Evolutionary conservation across 1,140 invertebrate genomes (phyloP), one percentile per base, ranked within the genome.

Genomic region (Drosophila ohnishii): DNA sequence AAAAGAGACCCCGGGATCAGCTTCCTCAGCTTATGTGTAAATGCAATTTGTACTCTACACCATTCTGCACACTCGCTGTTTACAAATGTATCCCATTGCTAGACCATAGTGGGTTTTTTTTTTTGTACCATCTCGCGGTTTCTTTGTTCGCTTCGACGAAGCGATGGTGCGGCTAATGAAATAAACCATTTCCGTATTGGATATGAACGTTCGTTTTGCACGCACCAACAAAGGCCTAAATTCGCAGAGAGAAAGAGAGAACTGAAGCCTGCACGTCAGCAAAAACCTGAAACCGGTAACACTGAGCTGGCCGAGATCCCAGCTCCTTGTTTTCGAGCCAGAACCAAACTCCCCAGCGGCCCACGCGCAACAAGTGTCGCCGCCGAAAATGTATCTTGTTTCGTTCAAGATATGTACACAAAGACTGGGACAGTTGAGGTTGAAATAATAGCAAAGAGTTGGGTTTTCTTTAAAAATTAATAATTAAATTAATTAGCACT

Each of bases 331-430:
- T 58, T 45, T 40, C 13, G 11, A 30, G 34, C 35, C 64, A 71
- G 50, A 71, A 57, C 48, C 6, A 25, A 66, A 35, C 19, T 75
- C 37, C 13, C 34, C 16, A 50, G 8, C 63, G 28, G 28, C 82
- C 82, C 71, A 86, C 82, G 79, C 82, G 55, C 75, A 75, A 59
- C 83, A 86, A 87, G 82, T 87, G 82, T 67, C 69, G 64, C 40
- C 71, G 58, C 40, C 64, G n/a, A 75, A 55, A 80, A 79, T 59
- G 64, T 69, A 78, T 87, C 71, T 71, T 44, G 66, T 87, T 86
- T 75, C 65, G 53, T 72, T 60, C n/a, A 57, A 59, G 30, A 76
- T 30, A 50, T 53, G 40, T 34, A 44, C 25, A 37, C 40, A 44
- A 45, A 42, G 14, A 25, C 6, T 2, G 22, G 5, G n/a, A 65